Evolutionary conservation across 2,797 vertebrate genomes (phyloP).

Genomic region (Kryptolebias ocellatus): DNA sequence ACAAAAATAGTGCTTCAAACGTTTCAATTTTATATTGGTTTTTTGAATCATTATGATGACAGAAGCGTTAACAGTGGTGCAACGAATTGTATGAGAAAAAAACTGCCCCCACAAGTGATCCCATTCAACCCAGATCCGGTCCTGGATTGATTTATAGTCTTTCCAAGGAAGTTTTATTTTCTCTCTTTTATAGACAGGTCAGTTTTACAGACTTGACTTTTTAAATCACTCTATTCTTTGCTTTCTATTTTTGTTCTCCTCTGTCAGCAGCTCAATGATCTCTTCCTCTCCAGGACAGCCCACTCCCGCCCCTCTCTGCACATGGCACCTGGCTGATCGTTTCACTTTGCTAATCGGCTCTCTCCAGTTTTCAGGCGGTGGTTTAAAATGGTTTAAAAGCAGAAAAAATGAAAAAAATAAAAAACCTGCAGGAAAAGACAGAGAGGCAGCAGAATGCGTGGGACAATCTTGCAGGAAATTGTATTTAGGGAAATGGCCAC

Average conservation of each 20-base stretch:
- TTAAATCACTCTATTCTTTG: neutral
- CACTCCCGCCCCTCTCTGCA: neutral
- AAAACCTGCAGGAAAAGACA: conserved; percentile 9
- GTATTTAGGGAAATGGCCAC: conserved; percentile 61
- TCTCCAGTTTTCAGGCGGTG: neutral
- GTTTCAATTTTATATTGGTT: neutral
- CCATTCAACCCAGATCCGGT: neutral
- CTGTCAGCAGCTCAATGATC: neutral
- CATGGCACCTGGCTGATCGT: neutral
- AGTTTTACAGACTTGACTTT: neutral
- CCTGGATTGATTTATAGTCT: neutral
- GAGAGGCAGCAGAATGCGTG: conserved; percentile 3
- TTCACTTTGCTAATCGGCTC: neutral
- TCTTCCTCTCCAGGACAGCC: neutral
- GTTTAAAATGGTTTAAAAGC: too few relatives aligned
- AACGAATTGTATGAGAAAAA: neutral
- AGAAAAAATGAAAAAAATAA: neutral
- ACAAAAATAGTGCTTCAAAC: neutral
- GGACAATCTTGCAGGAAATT: conserved; percentile 45
- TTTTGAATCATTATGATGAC: neutral
- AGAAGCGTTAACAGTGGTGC: conserved; percentile 1
- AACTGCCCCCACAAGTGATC: neutral
- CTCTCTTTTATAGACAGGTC: neutral
- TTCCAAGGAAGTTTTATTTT: neutral
- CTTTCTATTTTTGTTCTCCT: neutral